Evolutionary conservation across 2,888 invertebrate species (phyloP).

Genomic region (Lasius platythorax): DNA sequence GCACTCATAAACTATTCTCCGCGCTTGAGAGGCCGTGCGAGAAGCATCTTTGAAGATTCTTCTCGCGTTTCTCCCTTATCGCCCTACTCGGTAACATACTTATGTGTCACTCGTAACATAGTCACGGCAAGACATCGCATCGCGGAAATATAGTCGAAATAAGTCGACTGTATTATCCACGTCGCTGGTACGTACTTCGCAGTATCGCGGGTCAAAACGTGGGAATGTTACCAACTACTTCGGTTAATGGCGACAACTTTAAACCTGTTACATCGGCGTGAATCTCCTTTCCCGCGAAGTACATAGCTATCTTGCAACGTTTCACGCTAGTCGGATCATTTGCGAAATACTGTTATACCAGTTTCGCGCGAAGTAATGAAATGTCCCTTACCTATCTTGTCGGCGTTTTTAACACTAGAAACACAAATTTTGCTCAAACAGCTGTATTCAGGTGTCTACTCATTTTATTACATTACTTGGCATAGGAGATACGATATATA

Average conservation of each 20-base stretch:
- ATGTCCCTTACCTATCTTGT: background rate
- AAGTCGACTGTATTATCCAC: slow-evolving; percentile 44
- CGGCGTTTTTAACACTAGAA: slow-evolving; percentile 7
- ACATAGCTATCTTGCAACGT: slow-evolving; percentile 34
- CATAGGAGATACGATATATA: too few species aligned
- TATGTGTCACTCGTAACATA: slow-evolving; percentile 47
- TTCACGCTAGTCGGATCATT: slow-evolving; percentile 44
- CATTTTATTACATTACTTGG: background rate
- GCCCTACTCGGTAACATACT: slow-evolving; percentile 43
- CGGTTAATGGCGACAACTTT: slow-evolving; percentile 54
- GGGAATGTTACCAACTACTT: slow-evolving; percentile 54
- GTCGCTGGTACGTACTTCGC: slow-evolving; percentile 2
- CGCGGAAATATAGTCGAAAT: slow-evolving; percentile 47
- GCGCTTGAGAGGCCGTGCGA: slow-evolving; percentile 28
- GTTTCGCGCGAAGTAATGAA: slow-evolving; percentile 19
- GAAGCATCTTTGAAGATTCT: slow-evolving; percentile 6
- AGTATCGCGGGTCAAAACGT: slow-evolving; percentile 47
- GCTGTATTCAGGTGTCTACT: background rate
- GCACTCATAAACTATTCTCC: slow-evolving; percentile 50
- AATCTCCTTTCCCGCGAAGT: slow-evolving; percentile 33
- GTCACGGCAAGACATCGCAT: slow-evolving; percentile 25
- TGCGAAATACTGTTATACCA: slow-evolving; percentile 47
- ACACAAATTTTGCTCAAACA: background rate
- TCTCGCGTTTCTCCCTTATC: slow-evolving; percentile 23
- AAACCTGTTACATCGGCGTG: slow-evolving; percentile 52